Conservation (phyloP, 53 echinoderm and acorn worm species). For the Pentamera pediparva region DNA sequence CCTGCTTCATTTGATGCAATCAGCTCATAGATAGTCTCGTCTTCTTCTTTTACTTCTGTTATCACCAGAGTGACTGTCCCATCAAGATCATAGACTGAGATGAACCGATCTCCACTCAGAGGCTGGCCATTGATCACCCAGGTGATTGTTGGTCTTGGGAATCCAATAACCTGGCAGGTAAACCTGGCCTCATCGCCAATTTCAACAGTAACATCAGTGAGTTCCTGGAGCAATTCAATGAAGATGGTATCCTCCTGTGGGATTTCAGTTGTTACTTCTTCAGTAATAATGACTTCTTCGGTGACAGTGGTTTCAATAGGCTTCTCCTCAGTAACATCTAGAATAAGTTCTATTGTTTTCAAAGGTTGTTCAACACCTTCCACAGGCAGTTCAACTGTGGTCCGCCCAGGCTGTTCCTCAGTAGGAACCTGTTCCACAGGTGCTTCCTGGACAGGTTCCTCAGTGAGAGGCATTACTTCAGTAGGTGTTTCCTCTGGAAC, state of each 20-base stretch:
- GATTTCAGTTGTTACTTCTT: constrained; percentile 12
- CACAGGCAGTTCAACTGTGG: neutral
- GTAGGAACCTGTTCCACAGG: constrained; percentile 13
- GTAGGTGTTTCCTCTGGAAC: constrained; percentile 26
- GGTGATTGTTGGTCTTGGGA: constrained; percentile 73
- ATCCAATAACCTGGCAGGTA: constrained; percentile 65
- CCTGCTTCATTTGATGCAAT: constrained; percentile 78
- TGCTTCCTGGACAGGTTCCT: constrained; percentile 14
- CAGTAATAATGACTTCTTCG: constrained; percentile 24
- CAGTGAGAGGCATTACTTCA: constrained; percentile 27
- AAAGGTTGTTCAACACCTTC: constrained; percentile 32
- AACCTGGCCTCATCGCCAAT: constrained; percentile 65
- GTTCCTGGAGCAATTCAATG: constrained; percentile 43
- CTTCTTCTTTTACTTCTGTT: constrained; percentile 61
- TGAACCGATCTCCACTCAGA: constrained; percentile 61
- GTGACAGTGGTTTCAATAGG: constrained; percentile 11
- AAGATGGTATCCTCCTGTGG: constrained; percentile 35
- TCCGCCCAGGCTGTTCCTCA: neutral
- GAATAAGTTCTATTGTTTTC: constrained; percentile 18
- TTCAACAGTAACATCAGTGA: constrained; percentile 63
- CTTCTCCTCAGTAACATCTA: constrained; percentile 20
- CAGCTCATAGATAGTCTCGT: constrained; percentile 80
- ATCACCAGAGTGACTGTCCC: constrained; percentile 65
- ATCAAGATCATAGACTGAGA: constrained; percentile 71
- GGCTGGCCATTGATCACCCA: constrained; percentile 78